Percentiles rank a stretch among this genome's conserved stretches.
phyloP scores from a whole-genome alignment of 2,888 invertebrate species.

The Euclidia mi region DNA sequence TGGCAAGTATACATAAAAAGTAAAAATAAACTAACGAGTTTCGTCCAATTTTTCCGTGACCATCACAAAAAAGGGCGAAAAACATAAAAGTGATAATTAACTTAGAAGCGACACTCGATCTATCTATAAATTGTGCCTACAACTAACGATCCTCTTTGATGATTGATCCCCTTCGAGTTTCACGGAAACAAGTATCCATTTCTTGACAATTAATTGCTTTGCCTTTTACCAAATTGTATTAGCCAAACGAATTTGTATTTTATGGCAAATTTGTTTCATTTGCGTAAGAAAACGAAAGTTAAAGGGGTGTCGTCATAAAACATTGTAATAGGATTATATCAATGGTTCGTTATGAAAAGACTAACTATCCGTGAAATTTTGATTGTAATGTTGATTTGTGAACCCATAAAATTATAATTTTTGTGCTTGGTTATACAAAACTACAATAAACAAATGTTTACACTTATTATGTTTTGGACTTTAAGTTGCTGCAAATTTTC shows the following conservation, averaged over 20 bases:
- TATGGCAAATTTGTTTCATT: constrained; percentile 1
- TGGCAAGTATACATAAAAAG: too few relatives aligned
- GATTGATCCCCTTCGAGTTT: constrained; percentile 2
- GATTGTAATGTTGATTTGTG: too few relatives aligned
- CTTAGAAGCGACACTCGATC: constrained; percentile 5
- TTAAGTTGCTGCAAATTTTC: too few relatives aligned
- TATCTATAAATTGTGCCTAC: constrained; percentile 3
- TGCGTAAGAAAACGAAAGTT: neutral
- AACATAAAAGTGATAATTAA: neutral
- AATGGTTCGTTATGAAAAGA: neutral
- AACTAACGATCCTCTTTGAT: neutral
- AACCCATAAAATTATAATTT: too few relatives aligned
- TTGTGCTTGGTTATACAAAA: too few relatives aligned
- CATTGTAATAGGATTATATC: neutral
- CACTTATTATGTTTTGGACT: too few relatives aligned
- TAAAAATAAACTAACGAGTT: neutral
- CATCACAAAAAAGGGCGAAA: neutral
- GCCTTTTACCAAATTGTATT: constrained; percentile 9
- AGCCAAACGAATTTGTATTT: constrained; percentile 2
- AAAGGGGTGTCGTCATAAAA: neutral
- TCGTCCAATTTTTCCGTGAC: neutral
- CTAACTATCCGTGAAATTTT: too few relatives aligned
- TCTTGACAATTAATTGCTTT: constrained; percentile 18
- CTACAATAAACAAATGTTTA: too few relatives aligned
- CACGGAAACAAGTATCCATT: constrained; percentile 5